A percentile compares a stretch with the other conserved stretches of the same genome.
phyloP scores from a whole-genome alignment of 2,888 invertebrate genomes.

The Iselma pallidipennis region DNA sequence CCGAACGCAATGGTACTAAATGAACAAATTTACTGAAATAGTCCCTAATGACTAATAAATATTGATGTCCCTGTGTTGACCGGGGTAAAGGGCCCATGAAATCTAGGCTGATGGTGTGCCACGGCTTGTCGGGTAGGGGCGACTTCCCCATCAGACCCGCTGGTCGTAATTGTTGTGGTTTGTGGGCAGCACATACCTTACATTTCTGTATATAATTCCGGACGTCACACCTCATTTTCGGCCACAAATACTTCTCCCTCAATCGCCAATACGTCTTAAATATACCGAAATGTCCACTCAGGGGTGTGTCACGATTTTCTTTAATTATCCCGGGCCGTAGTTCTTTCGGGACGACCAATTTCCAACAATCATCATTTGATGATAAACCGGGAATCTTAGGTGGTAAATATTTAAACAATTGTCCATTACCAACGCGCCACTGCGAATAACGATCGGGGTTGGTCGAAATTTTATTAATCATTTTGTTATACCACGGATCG shows the following conservation, averaged over 20 bases:
- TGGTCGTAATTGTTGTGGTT: slow-evolving; percentile 10
- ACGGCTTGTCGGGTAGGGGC: not conserved
- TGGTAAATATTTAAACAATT: slow-evolving; percentile 4
- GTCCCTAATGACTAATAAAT: slow-evolving; percentile 21
- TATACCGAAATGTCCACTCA: slow-evolving; percentile 30
- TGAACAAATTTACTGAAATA: slow-evolving; percentile 24
- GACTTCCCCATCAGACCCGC: slow-evolving; percentile 15
- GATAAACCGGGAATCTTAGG: not conserved
- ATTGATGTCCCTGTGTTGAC: slow-evolving; percentile 11
- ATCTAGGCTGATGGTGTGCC: slow-evolving; percentile 30
- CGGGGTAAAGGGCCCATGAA: slow-evolving; percentile 19
- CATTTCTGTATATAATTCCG: slow-evolving; percentile 16
- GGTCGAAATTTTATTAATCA: not conserved
- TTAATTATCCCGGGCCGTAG: slow-evolving; percentile 18
- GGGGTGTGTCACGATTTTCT: slow-evolving; percentile 25
- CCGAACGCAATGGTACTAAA: slow-evolving; percentile 15
- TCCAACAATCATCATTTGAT: slow-evolving; percentile 26
- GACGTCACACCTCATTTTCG: slow-evolving; percentile 13
- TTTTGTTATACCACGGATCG: not conserved
- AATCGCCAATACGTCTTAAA: slow-evolving; percentile 12
- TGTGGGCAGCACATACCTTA: slow-evolving; percentile 17
- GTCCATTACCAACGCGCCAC: not conserved
- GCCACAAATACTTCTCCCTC: slow-evolving; percentile 13
- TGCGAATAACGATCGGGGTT: slow-evolving; percentile 5
- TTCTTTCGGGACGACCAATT: slow-evolving; percentile 27